A percentile compares a stretch with the other conserved stretches of the same genome.
Conservation (phyloP, 1,140 invertebrate species). For the Drosophila nigrodunni region DNA sequence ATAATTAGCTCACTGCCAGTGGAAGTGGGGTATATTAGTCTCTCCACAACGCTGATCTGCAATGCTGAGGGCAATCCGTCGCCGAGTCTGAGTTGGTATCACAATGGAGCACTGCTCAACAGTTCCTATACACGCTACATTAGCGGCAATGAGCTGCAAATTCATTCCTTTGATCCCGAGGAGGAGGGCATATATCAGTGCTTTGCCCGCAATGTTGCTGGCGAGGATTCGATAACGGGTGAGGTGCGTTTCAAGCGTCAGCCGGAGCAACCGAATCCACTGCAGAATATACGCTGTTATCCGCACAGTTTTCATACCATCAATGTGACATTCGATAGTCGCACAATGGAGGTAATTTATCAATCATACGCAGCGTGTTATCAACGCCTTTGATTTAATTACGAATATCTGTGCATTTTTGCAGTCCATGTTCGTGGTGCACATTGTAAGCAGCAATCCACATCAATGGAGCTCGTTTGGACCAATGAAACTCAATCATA, state of each 20-base stretch:
- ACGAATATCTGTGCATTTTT: not conserved
- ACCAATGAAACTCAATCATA: conserved; percentile 77
- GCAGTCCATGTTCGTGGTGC: conserved; percentile 76
- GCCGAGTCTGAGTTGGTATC: conserved; percentile 76
- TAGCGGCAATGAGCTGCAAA: conserved; percentile 69
- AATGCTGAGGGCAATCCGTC: conserved; percentile 71
- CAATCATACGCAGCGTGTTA: not conserved
- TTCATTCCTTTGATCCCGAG: conserved; percentile 78
- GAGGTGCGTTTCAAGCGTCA: conserved; percentile 72
- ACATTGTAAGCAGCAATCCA: conserved; percentile 77
- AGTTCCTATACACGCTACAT: conserved; percentile 80
- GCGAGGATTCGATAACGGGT: conserved; percentile 72
- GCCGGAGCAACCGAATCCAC: conserved; percentile 59
- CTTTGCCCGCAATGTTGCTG: conserved; percentile 77
- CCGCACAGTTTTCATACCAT: conserved; percentile 80
- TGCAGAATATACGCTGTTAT: conserved; percentile 82
- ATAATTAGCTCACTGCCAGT: conserved; percentile 63
- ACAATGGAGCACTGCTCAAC: conserved; percentile 70
- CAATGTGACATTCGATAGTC: conserved; percentile 79
- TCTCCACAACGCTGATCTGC: conserved; percentile 67
- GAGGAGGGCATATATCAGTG: conserved; percentile 84
- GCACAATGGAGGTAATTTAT: conserved; percentile 57
- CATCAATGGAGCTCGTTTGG: conserved; percentile 72
- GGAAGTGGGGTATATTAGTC: conserved; percentile 64
- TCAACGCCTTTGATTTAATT: not conserved